Evolutionary conservation across 2,113 vertebrate species (phyloP).

Genomic region (Nanger granti): DNA sequence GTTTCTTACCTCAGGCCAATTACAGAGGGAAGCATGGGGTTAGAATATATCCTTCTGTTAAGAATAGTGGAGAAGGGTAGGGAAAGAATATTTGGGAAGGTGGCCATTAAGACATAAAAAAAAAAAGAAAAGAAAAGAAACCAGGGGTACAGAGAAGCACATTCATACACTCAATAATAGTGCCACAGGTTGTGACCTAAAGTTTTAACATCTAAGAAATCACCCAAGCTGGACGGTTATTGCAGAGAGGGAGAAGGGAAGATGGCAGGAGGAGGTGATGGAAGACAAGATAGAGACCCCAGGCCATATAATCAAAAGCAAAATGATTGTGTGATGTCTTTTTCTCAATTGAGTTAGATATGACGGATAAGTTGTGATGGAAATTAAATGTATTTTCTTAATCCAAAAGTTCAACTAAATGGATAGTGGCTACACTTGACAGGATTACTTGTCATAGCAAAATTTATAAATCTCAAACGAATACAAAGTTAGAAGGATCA

Average conservation of each 20-base stretch:
- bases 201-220: neutral
- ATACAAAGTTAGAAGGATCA: neutral
- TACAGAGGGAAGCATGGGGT: neutral
- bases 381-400: neutral
- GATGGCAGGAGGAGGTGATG: neutral
- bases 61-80: neutral
- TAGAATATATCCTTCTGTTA: neutral
- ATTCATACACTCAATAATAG: neutral
- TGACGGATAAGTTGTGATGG: neutral
- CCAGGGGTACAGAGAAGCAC: neutral
- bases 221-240: neutral
- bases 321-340: neutral
- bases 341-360: neutral
- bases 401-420: neutral
- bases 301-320: neutral
- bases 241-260: neutral
- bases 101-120: neutral
- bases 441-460: neutral
- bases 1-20: neutral
- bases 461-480: neutral
- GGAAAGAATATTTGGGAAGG: neutral
- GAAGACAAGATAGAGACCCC: neutral
- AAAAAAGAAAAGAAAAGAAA: neutral
- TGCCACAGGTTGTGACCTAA: neutral
- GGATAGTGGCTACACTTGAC: neutral